phyloP scores from a whole-genome alignment of 2,113 vertebrate genomes.

The Salminus brasiliensis region DNA sequence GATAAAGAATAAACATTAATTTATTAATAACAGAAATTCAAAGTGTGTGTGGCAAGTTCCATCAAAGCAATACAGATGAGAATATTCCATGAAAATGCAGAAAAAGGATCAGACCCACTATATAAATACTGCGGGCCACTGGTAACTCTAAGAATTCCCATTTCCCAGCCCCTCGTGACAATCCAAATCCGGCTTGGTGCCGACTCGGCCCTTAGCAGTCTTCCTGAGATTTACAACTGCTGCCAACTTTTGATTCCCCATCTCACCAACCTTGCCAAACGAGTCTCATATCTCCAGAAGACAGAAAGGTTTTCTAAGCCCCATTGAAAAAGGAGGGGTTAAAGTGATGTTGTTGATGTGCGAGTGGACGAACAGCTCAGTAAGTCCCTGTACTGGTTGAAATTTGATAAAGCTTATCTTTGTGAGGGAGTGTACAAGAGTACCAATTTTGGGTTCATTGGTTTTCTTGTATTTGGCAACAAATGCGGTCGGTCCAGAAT shows the following conservation, averaged over 20 bases:
- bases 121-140: background rate
- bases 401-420: background rate
- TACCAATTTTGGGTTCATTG: too few relatives aligned
- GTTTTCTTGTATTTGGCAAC: too few relatives aligned
- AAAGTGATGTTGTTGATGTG: background rate
- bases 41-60: too few relatives aligned
- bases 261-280: background rate
- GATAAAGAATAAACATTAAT: too few relatives aligned
- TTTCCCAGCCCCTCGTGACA: background rate
- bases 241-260: background rate
- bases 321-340: background rate
- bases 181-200: background rate
- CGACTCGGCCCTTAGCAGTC: background rate
- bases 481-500: too few relatives aligned
- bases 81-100: too few relatives aligned
- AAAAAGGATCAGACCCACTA: background rate
- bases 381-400: background rate
- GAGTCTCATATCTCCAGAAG: background rate
- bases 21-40: too few relatives aligned
- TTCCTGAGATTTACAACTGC: background rate
- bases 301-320: background rate
- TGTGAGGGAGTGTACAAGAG: too few relatives aligned
- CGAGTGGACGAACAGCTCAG: background rate
- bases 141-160: background rate
- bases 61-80: too few relatives aligned